These are phyloP conservation scores for Melieria picta DNA, from an alignment of 2,888 invertebrate species.

Conservation along the genomic window DNA sequence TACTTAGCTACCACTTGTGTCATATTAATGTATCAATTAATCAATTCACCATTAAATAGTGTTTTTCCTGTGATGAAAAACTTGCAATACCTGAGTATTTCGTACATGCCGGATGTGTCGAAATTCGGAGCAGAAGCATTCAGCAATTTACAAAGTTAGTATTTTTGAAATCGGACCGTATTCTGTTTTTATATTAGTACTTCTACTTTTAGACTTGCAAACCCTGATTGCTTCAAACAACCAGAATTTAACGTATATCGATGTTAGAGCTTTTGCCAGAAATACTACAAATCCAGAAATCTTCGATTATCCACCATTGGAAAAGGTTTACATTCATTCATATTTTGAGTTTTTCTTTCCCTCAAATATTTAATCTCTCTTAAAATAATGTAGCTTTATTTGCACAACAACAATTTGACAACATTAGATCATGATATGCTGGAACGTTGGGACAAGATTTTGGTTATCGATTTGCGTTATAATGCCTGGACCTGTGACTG, in stretches of 20 bases:
- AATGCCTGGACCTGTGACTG: conserved; percentile 86
- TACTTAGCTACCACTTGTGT: background rate
- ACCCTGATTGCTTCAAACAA: conserved; percentile 74
- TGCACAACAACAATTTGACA: conserved; percentile 75
- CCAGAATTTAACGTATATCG: conserved; percentile 70
- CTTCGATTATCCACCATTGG: conserved; percentile 74
- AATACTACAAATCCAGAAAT: conserved; percentile 67
- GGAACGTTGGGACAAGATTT: conserved; percentile 77
- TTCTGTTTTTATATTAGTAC: no score
- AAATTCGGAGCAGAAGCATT: conserved; percentile 70
- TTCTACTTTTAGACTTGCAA: conserved; percentile 63
- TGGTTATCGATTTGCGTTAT: conserved; percentile 73
- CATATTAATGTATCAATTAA: background rate
- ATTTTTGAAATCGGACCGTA: background rate
- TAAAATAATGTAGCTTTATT: conserved; percentile 70
- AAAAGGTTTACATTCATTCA: conserved; percentile 67
- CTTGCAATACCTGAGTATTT: conserved; percentile 75
- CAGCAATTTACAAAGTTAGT: conserved; percentile 68
- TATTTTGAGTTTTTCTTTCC: background rate
- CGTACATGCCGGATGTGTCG: conserved; percentile 72
- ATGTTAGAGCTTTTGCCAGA: conserved; percentile 71
- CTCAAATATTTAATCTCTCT: background rate
- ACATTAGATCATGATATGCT: conserved; percentile 69
- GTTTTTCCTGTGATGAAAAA: conserved; percentile 74
- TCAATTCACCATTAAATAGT: conserved; percentile 57